Evolutionary conservation across 2,797 vertebrate genomes (phyloP).

Genomic region (Falco rusticolus): DNA sequence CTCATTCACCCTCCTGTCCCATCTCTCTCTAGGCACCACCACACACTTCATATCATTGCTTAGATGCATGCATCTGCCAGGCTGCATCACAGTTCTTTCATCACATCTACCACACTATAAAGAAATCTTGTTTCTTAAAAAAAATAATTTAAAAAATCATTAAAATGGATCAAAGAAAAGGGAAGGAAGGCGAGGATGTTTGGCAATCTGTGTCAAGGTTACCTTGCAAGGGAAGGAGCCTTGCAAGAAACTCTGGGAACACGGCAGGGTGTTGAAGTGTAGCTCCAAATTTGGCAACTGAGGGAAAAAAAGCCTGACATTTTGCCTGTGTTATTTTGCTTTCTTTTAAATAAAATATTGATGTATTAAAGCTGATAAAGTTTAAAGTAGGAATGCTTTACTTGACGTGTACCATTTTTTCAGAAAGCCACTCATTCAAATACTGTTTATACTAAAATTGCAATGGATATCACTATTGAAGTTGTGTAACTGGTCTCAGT

Average conservation of each 20-base stretch:
- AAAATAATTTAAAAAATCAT: not conserved
- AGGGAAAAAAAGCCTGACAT: not conserved
- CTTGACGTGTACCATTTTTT: not conserved
- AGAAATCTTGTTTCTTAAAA: not conserved
- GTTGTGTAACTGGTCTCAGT: not conserved
- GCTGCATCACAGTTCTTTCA: not conserved
- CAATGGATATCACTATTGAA: not conserved
- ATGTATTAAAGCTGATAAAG: not conserved
- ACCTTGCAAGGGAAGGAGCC: not conserved
- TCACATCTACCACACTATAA: not conserved
- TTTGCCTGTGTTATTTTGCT: not conserved
- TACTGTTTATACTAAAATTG: not conserved
- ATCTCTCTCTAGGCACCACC: not conserved
- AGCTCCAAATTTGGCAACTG: not conserved
- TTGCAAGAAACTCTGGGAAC: not conserved
- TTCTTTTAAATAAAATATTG: not conserved
- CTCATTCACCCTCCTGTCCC: not conserved
- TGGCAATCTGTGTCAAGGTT: not conserved
- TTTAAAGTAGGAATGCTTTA: not conserved
- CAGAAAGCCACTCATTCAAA: not conserved
- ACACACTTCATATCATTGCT: not conserved
- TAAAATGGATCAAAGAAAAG: not conserved
- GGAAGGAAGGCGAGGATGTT: not conserved
- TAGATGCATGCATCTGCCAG: not conserved
- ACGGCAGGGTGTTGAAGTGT: not conserved